phyloP scores from a whole-genome alignment of 2,113 vertebrate genomes.

The Peromyscus leucopus region DNA sequence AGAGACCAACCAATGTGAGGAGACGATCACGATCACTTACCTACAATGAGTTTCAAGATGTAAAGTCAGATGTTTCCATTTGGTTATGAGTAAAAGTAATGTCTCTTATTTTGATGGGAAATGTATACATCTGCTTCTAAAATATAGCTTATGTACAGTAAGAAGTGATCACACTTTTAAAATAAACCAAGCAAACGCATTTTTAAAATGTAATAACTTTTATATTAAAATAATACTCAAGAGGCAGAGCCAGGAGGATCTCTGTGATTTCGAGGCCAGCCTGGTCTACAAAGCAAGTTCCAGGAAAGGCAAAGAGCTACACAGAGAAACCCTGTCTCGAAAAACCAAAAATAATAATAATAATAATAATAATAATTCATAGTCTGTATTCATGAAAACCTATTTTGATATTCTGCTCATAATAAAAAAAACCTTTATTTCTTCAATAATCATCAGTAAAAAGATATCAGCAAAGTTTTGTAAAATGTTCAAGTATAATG shows the following conservation, averaged over 20 bases:
- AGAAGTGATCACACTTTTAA: background rate
- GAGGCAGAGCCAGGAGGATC: too few relatives aligned
- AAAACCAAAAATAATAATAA: too few relatives aligned
- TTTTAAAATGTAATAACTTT: background rate
- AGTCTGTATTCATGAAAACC: background rate
- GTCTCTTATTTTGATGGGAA: background rate
- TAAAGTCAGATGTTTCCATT: slow-evolving; percentile 81
- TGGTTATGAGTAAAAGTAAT: slow-evolving; percentile 85
- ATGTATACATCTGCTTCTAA: background rate
- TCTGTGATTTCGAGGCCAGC: too few relatives aligned
- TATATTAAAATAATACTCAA: background rate
- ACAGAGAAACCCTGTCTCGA: too few relatives aligned
- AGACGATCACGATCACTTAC: slow-evolving; percentile 95
- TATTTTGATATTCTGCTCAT: background rate
- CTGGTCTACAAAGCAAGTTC: too few relatives aligned
- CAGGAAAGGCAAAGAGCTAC: too few relatives aligned
- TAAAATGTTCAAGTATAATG: background rate
- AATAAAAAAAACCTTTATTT: background rate
- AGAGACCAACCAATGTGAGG: slow-evolving; percentile 86
- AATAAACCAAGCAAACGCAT: background rate
- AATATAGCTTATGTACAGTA: background rate
- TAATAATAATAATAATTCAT: background rate
- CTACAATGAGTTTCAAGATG: slow-evolving; percentile 90
- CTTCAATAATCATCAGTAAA: background rate
- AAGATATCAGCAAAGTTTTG: background rate